Evolutionary conservation across 2,888 invertebrate genomes (phyloP), one percentile per base, ranked within the genome.

Genomic region (Cataglyphis livida): DNA sequence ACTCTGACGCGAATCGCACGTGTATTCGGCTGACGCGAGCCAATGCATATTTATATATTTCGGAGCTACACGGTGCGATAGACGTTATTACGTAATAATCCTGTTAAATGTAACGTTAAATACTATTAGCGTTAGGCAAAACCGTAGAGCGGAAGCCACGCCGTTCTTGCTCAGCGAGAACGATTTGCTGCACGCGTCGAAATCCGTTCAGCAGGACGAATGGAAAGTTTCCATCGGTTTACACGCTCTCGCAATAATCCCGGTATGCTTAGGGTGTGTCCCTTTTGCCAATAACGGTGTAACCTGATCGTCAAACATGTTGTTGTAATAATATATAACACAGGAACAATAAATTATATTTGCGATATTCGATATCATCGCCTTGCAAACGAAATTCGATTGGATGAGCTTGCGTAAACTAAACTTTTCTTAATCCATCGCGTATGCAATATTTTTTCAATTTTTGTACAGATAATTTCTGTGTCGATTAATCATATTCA

Each of bases 81-180:
- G 84, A 85, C 89, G 88, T 89, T 91, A 90, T 88, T 88, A 91
- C 87, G 87, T 87, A 90, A 89, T 91, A 91, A 91, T 91, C 90
- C 86, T 87, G 90, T 91, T 91, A 91, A 91, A 90, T 88, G 91
- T 90, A 89, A 90, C 91, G 91, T 91, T 91, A 91, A 91, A 91
- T 89, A 88, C 87, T 89, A 88, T 91, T 88, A 89, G 59, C 64
- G 74, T 54, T 41, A 51, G 79, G 71, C 84, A 62, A 84, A 88
- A 86, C 65, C 81, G 59, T 51, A 71, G 61, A 59, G 59, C 82
- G 82, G 82, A 70, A 82, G 70, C 62, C 76, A 78, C 32, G 79
- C 81, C 51, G 83, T 89, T 83, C 87, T 89, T 87, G 68, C 59
- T 81, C 83, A 51, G 82, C 75, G 82, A 62, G 62, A 68, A 79